Base-by-base conservation (phyloP, 2,113 vertebrate species). In the Lipophrys pholis region DNA sequence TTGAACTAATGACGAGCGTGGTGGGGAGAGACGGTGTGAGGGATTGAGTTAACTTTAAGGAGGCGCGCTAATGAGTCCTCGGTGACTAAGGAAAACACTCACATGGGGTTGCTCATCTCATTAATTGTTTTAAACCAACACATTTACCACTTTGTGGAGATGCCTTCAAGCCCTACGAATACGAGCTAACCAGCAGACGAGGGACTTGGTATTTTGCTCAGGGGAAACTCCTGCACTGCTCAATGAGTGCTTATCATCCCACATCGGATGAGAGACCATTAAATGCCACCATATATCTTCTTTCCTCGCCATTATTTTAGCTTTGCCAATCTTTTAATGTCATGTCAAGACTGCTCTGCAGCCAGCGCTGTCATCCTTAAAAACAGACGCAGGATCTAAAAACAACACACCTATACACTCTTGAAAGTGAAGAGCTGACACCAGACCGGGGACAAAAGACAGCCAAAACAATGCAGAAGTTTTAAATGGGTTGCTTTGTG, bases 91-190 rank as follows among this genome's bases (percentile, higher is more conserved):
- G 50, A 82, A 82, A 73, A 70, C 67, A 76, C 42, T 80, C 63
- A 50, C 39, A 0, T 59, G 61, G 50, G 38, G 66, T 42, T 55
- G 52, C 74, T 73, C 60, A 36, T 76, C 76, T 81, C 81, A 79
- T 84, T 81, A 86, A 82, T 84, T 70, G 70, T 84, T 82, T 78
- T 82, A 78, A 77, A 38, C 69, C 61, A 64, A 76, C 49, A 76
- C 70, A 78, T 79, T 82, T 69, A 70, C 67, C 62, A 57, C 59
- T 56, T 59, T 69, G 56, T 71, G 36, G 38, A 58, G 16, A 55
- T 57, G 56, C 53, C 51, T 69, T 21, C 43, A 11, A 82, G 52
- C 35, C 56, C 49, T 66, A 17, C 15, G 8, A 61, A 64, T 30
- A 54, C 43, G 43, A 66, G 38, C 16, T 39, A 59, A 69, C 15